Percentiles rank a stretch among this genome's conserved stretches.
These are phyloP conservation scores for Loris lydekkerianus DNA, from an alignment of 2,797 vertebrate species.

Conservation along the genomic window DNA sequence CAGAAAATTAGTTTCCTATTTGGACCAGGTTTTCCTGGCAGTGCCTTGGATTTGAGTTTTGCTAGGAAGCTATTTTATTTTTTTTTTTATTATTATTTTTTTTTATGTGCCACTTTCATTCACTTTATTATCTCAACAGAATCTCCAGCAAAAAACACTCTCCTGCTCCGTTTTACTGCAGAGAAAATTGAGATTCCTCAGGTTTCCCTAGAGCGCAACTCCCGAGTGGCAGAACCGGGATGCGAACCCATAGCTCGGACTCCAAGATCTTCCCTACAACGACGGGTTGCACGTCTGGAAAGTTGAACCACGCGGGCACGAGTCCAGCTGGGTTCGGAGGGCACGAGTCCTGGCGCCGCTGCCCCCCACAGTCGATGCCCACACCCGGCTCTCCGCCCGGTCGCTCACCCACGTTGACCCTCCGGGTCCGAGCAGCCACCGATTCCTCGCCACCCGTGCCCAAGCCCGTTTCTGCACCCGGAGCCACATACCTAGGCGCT, in stretches of 20 bases:
- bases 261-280: conserved; percentile 54
- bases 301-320: conserved; percentile 70
- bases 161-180: conserved; percentile 25
- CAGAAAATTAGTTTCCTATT: background rate
- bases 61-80: conserved; percentile 11
- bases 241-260: conserved; percentile 38
- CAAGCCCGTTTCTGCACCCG: conserved; percentile 41
- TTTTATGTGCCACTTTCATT: background rate
- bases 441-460: conserved; percentile 27
- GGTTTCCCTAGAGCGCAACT: conserved; percentile 59
- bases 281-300: conserved; percentile 56
- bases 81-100: too few species aligned
- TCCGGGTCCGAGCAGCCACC: conserved; percentile 58
- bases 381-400: conserved; percentile 68
- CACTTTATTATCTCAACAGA: conserved; percentile 54
- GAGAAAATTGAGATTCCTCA: conserved; percentile 63
- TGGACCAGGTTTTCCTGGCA: conserved; percentile 15
- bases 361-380: conserved; percentile 68
- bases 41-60: conserved; percentile 30
- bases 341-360: conserved; percentile 58
- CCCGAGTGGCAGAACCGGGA: conserved; percentile 28
- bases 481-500: conserved; percentile 67
- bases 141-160: conserved; percentile 38
- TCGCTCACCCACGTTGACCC: conserved; percentile 70
- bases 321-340: conserved; percentile 55